These are phyloP conservation scores for Strix aluco DNA, from an alignment of 2,113 vertebrate species.

Conservation along the genomic window DNA sequence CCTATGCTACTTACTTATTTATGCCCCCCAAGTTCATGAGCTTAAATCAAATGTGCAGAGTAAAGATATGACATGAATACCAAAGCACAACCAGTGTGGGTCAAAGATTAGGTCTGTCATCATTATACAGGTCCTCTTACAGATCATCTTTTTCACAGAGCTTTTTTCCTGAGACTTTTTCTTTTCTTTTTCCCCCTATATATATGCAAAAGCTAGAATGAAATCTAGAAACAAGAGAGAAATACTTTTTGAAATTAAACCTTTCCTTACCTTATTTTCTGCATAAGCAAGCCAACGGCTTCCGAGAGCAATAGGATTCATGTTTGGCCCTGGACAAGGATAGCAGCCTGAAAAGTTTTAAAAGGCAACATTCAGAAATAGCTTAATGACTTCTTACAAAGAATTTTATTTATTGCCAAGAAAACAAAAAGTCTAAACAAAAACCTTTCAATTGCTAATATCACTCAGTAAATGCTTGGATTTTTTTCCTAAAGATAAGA, in stretches of 20 bases:
- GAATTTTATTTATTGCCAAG: constrained; percentile 40
- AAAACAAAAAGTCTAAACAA: constrained; percentile 63
- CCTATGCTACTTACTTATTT: background rate
- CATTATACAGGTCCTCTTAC: background rate
- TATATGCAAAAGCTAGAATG: background rate
- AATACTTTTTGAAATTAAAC: background rate
- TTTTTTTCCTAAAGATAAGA: constrained; percentile 67
- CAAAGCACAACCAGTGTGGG: background rate
- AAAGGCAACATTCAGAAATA: constrained; percentile 58
- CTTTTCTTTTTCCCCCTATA: fast-evolving
- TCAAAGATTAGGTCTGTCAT: background rate
- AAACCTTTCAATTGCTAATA: constrained; percentile 30
- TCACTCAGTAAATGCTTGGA: constrained; percentile 48
- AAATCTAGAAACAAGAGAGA: background rate
- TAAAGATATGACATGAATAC: background rate
- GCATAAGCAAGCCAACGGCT: constrained; percentile 97
- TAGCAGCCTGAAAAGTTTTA: constrained; percentile 88
- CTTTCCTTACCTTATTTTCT: constrained; percentile 91
- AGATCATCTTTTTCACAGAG: background rate
- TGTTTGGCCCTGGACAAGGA: constrained; percentile 94
- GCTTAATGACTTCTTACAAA: constrained; percentile 28
- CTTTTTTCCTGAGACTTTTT: background rate
- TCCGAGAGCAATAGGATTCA: constrained; percentile 95
- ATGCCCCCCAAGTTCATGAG: background rate
- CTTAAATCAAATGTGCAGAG: background rate